Base-by-base conservation (phyloP, 2,888 invertebrate genomes). In the Synanthedon vespiformis region DNA sequence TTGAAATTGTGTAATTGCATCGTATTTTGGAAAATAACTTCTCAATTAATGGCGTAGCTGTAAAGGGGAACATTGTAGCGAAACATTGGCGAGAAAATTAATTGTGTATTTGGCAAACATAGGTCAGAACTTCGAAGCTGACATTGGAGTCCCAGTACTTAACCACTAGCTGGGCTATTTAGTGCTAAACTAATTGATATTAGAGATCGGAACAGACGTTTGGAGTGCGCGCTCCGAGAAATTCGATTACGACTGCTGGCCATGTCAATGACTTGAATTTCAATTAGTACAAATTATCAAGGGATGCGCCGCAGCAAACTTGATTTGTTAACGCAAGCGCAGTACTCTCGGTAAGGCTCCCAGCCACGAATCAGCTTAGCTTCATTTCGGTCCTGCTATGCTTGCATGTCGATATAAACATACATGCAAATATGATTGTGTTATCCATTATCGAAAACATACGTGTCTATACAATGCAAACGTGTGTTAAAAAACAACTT, bases 231-330 rank as follows among this genome's bases (percentile, higher is more conserved):
- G 71, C 71, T 34, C 72, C 69, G 67, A 64, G 72, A 74, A 81
- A 89, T 85, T 89, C 80, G 85, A 89, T 89, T 89, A 89, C 79
- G 76, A 65, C 78, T 77, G 81, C 77, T 85, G 83, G 77, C 81
- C 87, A 89, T 85, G 89, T 88, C 89, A 89, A 89, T 89, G 89
- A 89, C 89, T 89, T 88, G 90, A 90, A 90, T 90, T 90, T 90
- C 90, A 91, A 91, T 91, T 91, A 90, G 85, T 83, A 85, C 85
- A 84, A 83, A 87, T 86, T 86, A 86, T 81, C 87, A 89, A 89
- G 86, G 87, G 86, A 86, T 79, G 73, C 72, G 73, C 65, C 68
- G 70, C 71, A 63, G 71, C 71, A 78, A 86, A 86, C 85, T 82
- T 79, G 85, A 85, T 84, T 85, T 85, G 80, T 72, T 69, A 18